A percentile compares a stretch with the other conserved stretches of the same genome.
Evolutionary conservation across 1,140 invertebrate genomes (phyloP).

Genomic region (Maniola jurtina): DNA sequence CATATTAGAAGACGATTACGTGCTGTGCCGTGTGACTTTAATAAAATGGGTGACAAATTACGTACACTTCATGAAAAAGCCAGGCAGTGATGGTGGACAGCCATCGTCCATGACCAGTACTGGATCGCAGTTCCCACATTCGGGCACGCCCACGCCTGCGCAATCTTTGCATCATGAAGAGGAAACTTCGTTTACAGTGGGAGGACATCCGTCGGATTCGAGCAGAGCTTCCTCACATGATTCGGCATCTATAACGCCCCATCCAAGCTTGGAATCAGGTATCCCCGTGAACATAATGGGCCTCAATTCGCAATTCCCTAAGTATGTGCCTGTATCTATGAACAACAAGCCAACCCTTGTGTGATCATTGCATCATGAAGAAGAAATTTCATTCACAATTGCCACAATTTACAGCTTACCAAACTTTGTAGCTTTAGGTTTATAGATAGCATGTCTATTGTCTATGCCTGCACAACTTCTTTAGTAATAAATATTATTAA

Average conservation of each 20-base stretch:
- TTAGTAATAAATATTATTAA: too few species aligned
- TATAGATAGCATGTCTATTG: too few species aligned
- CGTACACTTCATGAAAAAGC: constrained; percentile 85
- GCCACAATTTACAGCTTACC: too few species aligned
- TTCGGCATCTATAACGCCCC: constrained; percentile 64
- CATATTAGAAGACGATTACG: constrained; percentile 82
- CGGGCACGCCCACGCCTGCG: constrained; percentile 58
- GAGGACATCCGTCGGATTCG: constrained; percentile 68
- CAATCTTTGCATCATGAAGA: constrained; percentile 69
- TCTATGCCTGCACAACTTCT: too few species aligned
- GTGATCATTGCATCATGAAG: too few species aligned
- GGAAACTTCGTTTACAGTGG: constrained; percentile 76
- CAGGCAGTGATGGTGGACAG: constrained; percentile 74
- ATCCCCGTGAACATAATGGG: background rate
- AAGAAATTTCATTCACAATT: too few species aligned
- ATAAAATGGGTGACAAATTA: constrained; percentile 94
- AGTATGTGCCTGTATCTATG: too few species aligned
- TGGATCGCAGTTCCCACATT: constrained; percentile 60
- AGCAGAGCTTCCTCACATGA: constrained; percentile 69
- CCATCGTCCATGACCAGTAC: constrained; percentile 72
- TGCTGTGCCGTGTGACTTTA: constrained; percentile 88
- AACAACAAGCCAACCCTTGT: too few species aligned
- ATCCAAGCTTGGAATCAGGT: constrained; percentile 76
- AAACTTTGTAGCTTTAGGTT: too few species aligned
- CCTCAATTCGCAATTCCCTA: too few species aligned